Conservation (phyloP, 2,797 vertebrate genomes). For the Yasuhikotakia modesta region DNA sequence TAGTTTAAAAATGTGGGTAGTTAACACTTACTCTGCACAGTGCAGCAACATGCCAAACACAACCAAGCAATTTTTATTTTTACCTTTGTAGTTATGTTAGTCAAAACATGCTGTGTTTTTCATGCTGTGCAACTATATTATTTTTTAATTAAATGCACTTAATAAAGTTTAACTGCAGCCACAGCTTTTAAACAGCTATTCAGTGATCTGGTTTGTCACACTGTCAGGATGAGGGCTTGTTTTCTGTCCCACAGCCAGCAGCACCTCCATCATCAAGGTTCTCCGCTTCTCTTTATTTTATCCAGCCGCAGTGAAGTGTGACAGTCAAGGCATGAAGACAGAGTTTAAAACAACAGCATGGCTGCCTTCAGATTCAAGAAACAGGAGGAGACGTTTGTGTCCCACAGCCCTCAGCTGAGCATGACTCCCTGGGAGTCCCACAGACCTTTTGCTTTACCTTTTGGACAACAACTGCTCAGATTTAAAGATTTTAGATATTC, state of each 20-base stretch:
- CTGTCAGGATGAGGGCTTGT: neutral
- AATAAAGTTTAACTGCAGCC: too few species aligned
- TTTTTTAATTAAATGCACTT: too few species aligned
- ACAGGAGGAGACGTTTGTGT: constrained; percentile 37
- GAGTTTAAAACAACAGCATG: constrained; percentile 52
- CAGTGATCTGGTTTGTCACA: neutral
- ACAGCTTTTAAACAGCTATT: neutral
- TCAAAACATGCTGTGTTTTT: too few species aligned
- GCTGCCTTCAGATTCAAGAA: constrained; percentile 43
- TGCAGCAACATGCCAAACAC: too few species aligned
- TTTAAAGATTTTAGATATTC: constrained; percentile 17
- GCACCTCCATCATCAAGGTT: constrained; percentile 54
- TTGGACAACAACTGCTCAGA: constrained; percentile 18
- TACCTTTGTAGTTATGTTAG: too few species aligned
- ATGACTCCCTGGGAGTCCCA: constrained; percentile 9
- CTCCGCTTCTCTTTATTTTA: constrained; percentile 56
- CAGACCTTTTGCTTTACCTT: constrained; percentile 33
- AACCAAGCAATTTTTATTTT: too few species aligned
- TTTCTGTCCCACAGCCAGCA: constrained; percentile 46
- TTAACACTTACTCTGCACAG: too few species aligned
- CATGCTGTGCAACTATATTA: too few species aligned
- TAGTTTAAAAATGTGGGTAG: too few species aligned
- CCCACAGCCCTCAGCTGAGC: constrained; percentile 23
- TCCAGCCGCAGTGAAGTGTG: constrained; percentile 52
- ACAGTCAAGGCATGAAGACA: constrained; percentile 56